Conservation (phyloP, 2,888 invertebrate species). For the Lissonota sp. region DNA sequence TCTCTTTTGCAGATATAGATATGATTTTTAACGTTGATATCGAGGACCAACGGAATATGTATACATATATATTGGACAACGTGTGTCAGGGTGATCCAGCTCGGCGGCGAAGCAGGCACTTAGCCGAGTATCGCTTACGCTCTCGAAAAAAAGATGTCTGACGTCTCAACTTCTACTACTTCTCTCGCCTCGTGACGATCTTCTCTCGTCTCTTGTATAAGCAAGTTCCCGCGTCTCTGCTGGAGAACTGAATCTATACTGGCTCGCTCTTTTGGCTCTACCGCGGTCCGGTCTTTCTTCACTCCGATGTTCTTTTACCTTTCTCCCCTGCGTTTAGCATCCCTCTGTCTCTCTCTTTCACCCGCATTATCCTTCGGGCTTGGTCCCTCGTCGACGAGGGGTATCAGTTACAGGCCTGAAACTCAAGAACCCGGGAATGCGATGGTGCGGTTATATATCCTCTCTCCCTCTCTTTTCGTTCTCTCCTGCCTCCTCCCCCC, state of each 20-base stretch:
- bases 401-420: conserved; percentile 79
- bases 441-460: conserved; percentile 62
- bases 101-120: conserved; percentile 71
- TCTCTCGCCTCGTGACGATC: conserved; percentile 58
- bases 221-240: not conserved
- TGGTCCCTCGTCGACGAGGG: conserved; percentile 64
- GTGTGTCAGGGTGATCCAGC: conserved; percentile 52
- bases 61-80: conserved; percentile 20
- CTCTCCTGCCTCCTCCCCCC: no score
- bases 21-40: conserved; percentile 39
- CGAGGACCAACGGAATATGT: conserved; percentile 59
- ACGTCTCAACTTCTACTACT: conserved; percentile 71
- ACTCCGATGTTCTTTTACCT: conserved; percentile 53
- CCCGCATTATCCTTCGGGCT: conserved; percentile 42
- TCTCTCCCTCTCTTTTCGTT: conserved; percentile 19
- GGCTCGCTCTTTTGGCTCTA: conserved; percentile 29
- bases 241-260: conserved; percentile 12
- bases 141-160: conserved; percentile 73
- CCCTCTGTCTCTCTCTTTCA: conserved; percentile 45
- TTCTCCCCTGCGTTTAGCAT: conserved; percentile 16
- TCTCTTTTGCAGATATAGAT: conserved; percentile 10
- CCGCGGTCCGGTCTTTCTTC: conserved; percentile 49
- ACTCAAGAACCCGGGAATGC: conserved; percentile 75
- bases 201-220: conserved; percentile 39
- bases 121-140: conserved; percentile 79